Conservation (phyloP, 2,113 vertebrate genomes). For the Rhabdornis inornatus region DNA sequence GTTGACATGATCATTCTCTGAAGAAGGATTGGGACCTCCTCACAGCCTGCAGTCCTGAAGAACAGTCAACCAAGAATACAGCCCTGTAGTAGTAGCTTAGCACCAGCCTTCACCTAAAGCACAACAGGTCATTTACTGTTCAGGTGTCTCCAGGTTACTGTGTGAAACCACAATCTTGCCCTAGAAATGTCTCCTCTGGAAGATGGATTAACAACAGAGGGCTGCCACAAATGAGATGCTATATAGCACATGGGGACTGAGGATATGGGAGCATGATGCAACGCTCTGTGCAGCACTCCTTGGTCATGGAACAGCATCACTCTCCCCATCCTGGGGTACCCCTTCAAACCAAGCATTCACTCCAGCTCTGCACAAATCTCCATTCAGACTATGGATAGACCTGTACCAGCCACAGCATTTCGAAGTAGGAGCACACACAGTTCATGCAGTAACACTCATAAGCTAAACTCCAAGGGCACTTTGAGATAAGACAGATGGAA, state of each 20-base stretch:
- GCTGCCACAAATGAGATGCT: neutral
- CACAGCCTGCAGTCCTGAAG: neutral
- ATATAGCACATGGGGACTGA: neutral
- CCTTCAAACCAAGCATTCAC: neutral
- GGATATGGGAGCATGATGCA: neutral
- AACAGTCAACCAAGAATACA: neutral
- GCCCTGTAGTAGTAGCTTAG: neutral
- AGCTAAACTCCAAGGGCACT: neutral
- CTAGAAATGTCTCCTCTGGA: neutral
- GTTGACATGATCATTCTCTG: neutral
- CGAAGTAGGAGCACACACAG: neutral
- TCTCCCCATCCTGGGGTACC: neutral
- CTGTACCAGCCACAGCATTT: neutral
- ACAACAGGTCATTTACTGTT: neutral
- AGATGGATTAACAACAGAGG: neutral
- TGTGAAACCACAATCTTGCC: neutral
- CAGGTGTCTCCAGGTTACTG: rapidly evolving
- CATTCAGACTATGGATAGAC: neutral
- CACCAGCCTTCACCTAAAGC: neutral
- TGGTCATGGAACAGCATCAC: rapidly evolving
- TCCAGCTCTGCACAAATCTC: neutral
- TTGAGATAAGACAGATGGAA: neutral
- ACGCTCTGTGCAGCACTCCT: neutral
- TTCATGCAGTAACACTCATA: neutral
- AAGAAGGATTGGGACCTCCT: neutral